These are phyloP conservation scores for Tuberolachnus salignus DNA, from an alignment of 2,888 invertebrate genomes.

Conservation along the genomic window DNA sequence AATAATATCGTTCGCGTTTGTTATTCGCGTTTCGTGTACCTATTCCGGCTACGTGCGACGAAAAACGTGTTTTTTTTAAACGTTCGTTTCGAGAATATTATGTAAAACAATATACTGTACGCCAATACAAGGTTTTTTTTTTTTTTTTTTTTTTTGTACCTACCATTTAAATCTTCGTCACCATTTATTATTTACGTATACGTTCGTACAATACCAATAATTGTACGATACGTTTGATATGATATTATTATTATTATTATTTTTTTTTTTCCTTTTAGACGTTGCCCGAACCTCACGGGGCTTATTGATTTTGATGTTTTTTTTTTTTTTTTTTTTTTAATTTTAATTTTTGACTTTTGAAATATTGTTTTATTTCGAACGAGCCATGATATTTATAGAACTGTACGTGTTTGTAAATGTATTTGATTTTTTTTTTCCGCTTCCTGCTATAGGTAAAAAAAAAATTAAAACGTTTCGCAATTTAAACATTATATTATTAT, in stretches of 20 bases:
- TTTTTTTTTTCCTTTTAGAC: conserved; percentile 28
- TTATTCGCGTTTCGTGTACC: not conserved
- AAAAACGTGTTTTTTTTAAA: not conserved
- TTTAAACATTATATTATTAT: conserved; percentile 37
- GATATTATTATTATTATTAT: not conserved
- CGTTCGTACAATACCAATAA: no score
- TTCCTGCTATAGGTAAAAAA: conserved; percentile 54
- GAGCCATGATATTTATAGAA: conserved; percentile 44
- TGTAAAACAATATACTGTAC: not conserved
- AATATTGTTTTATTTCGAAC: conserved; percentile 46
- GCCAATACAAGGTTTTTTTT: not conserved
- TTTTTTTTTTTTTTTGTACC: not conserved
- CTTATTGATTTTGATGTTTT: no score
- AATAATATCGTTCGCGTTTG: no score
- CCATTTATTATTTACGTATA: no score
- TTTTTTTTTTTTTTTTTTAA: no score
- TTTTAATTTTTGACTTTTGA: not conserved
- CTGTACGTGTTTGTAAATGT: not conserved
- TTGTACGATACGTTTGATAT: not conserved
- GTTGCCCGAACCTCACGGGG: no score
- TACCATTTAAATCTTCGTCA: not conserved
- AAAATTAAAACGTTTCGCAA: not conserved
- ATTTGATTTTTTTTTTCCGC: conserved; percentile 35
- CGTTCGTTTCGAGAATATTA: not conserved
- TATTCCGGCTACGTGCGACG: not conserved